Evolutionary conservation across 1,140 invertebrate species (phyloP).

Genomic region (Orius insidiosus): DNA sequence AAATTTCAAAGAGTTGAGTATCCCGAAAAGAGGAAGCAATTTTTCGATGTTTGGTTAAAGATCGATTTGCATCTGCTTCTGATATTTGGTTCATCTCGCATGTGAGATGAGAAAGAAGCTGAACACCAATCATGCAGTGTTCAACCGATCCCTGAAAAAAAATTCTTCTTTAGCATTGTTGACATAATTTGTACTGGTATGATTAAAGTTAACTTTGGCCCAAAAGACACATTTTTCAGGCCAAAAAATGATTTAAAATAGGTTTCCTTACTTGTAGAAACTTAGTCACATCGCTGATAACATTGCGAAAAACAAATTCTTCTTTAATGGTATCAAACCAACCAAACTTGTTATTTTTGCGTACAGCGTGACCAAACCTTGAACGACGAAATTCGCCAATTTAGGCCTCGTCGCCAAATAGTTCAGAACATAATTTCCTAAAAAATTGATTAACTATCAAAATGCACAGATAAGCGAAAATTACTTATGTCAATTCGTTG

Average conservation of each 20-base stretch:
- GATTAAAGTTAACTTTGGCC: too few relatives aligned
- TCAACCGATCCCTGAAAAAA: slow-evolving; percentile 76
- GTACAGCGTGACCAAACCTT: slow-evolving; percentile 80
- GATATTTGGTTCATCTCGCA: slow-evolving; percentile 94
- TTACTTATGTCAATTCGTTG: slow-evolving; percentile 70
- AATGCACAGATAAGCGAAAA: slow-evolving; percentile 69
- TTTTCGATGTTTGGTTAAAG: slow-evolving; percentile 88
- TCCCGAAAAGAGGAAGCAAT: slow-evolving; percentile 95
- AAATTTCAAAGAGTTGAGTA: slow-evolving; percentile 90
- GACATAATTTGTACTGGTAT: too few relatives aligned
- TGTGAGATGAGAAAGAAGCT: slow-evolving; percentile 82
- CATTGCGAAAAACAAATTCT: slow-evolving; percentile 84
- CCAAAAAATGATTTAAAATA: too few relatives aligned
- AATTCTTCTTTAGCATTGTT: too few relatives aligned
- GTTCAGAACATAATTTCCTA: slow-evolving; percentile 88
- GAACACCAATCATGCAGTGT: slow-evolving; percentile 89
- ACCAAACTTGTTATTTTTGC: slow-evolving; percentile 89
- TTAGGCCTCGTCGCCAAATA: slow-evolving; percentile 87
- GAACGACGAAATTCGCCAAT: slow-evolving; percentile 78
- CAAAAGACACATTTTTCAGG: too few relatives aligned
- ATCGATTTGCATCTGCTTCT: slow-evolving; percentile 79
- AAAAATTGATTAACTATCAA: slow-evolving; percentile 49
- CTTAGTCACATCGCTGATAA: slow-evolving; percentile 77
- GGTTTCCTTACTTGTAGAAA: slow-evolving; percentile 91
- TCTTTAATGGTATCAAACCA: slow-evolving; percentile 93